Evolutionary conservation across 2,113 vertebrate species (phyloP), one percentile per base, ranked within the genome.

Genomic region (Salvelinus fontinalis): DNA sequence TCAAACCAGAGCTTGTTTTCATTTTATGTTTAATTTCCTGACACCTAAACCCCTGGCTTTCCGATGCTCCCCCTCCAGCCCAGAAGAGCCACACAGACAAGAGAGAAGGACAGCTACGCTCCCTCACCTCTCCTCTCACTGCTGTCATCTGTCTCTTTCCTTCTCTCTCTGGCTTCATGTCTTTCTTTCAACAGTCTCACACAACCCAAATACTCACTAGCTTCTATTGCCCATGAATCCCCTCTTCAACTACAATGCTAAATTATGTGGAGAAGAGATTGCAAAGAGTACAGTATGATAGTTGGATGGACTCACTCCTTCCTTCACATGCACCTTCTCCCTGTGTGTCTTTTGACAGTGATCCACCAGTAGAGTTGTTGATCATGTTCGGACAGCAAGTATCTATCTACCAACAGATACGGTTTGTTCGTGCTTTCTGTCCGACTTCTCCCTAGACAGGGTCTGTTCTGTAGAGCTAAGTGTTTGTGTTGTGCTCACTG

Each of bases 11-110:
- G 91, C 92, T 96, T 97, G 95, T 97, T 99, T 97, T 95, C 94
- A 95, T 96, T 98, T 97, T 93, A 90, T 95, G 94, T 98, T 97
- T 97, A 96, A 98, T 98, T 97, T 97, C 96, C 97, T 98, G 97
- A 93, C 91, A 94, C 92, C 92, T 93, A 93, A 95, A 96, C 90
- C 94, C 88, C 91, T 90, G 93, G 90, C 93, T 95, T 93, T 95
- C 91, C 87, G 86, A 92, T 90, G 82, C 90, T 88, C 93, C 93
- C 91, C 90, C 87, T 87, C 64, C 73, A 75, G 81, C 86, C 87
- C 83, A 76, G 77, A 82, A 84, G 82, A 85, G 82, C 75, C 82
- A 70, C 75, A 73, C 74, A 81, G 80, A 79, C 5, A 66, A 76
- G 85, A 79, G 79, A 39, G 81, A 75, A 11, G 84, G 88, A 54